These are phyloP conservation scores for Euplexia lucipara DNA, from an alignment of 2,888 invertebrate genomes.

Conservation along the genomic window DNA sequence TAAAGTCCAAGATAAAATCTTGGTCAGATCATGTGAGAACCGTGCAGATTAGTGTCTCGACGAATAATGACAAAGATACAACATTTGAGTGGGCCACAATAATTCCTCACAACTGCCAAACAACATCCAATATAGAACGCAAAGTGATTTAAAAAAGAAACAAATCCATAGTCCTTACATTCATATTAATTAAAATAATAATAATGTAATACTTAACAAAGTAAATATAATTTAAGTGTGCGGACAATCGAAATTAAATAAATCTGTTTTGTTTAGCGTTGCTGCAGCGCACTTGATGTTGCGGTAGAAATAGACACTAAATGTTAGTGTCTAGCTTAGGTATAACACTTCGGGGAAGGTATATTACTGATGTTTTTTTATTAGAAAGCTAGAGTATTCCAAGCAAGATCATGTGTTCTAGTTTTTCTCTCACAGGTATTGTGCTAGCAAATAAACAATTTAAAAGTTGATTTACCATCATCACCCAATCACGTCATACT, in stretches of 20 bases:
- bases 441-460: conserved; percentile 7
- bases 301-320: conserved; percentile 76
- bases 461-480: background rate
- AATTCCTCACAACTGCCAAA: no score
- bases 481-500: background rate
- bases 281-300: conserved; percentile 76
- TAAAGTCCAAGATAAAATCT: no score
- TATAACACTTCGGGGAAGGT: conserved; percentile 69
- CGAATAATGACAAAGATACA: no score
- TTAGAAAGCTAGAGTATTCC: conserved; percentile 36
- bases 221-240: background rate
- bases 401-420: conserved; percentile 6
- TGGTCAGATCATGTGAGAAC: no score
- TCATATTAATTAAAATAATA: no score
- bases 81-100: no score
- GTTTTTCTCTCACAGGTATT: background rate
- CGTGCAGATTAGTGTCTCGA: no score
- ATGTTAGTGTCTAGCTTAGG: conserved; percentile 64
- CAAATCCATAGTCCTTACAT: no score
- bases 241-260: conserved; percentile 3
- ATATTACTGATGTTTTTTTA: conserved; percentile 35
- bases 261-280: conserved; percentile 76
- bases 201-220: no score
- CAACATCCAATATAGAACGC: no score
- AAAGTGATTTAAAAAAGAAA: no score